A percentile compares a stretch with the other conserved stretches of the same genome.
These are phyloP conservation scores for Micromys minutus DNA, from an alignment of 2,113 vertebrate genomes.

Conservation along the genomic window DNA sequence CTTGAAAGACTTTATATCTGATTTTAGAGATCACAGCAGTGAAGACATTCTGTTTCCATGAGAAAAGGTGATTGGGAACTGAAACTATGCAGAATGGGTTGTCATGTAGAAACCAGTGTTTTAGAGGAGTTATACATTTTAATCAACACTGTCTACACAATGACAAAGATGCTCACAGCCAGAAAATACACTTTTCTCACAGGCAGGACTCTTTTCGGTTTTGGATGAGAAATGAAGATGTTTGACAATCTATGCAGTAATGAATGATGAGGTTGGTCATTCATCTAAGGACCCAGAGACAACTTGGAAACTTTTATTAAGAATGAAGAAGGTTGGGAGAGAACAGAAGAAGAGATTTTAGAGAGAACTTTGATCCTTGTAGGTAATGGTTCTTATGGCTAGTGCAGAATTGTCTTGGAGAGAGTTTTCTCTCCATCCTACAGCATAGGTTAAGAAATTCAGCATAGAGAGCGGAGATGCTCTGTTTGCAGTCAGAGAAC, in stretches of 20 bases:
- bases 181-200: not conserved
- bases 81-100: not conserved
- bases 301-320: not conserved
- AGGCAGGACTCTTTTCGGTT: not conserved
- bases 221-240: not conserved
- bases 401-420: not conserved
- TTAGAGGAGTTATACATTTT: not conserved
- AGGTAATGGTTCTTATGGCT: accelerated
- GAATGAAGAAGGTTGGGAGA: not conserved
- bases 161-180: not conserved
- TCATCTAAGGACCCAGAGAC: not conserved
- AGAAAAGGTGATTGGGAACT: not conserved
- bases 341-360: not conserved
- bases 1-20: constrained; percentile 25
- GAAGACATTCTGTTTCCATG: not conserved
- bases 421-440: not conserved
- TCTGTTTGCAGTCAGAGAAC: not conserved
- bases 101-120: not conserved
- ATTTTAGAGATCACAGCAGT: not conserved
- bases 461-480: not conserved
- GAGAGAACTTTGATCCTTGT: not conserved
- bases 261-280: not conserved
- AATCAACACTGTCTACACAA: not conserved
- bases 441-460: not conserved
- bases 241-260: not conserved